Conservation (phyloP, 2,797 vertebrate species). For the Bradypodion ventrale region DNA sequence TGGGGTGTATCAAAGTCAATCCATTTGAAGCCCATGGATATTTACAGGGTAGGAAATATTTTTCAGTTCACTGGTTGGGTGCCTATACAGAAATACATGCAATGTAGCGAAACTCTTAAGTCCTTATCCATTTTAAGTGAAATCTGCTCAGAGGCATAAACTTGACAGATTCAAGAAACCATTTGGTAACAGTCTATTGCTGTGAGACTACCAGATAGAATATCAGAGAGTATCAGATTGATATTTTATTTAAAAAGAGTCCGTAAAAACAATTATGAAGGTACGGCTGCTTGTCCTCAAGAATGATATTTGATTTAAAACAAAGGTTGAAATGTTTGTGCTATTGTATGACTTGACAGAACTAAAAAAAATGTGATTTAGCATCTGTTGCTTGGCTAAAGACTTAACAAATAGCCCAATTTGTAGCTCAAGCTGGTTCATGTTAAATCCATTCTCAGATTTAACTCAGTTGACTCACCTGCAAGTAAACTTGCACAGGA, state of each 20-base stretch:
- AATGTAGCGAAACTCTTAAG: background rate
- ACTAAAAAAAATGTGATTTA: slow-evolving; percentile 2
- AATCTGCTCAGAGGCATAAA: background rate
- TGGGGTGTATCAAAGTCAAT: background rate
- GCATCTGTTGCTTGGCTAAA: slow-evolving; percentile 34
- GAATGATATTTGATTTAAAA: background rate
- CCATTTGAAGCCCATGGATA: background rate
- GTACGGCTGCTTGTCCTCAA: background rate
- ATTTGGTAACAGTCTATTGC: background rate
- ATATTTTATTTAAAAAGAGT: slow-evolving; percentile 14
- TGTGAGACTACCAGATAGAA: background rate
- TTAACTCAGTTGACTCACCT: background rate
- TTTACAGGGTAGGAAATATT: background rate
- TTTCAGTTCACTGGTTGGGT: background rate
- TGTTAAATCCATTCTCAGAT: background rate
- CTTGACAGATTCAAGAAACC: background rate
- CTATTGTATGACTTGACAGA: slow-evolving; percentile 35
- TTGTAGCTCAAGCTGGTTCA: background rate
- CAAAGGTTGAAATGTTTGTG: background rate
- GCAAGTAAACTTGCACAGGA: background rate
- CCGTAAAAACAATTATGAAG: background rate
- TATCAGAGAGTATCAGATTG: background rate
- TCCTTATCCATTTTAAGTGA: background rate
- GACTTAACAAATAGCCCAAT: background rate
- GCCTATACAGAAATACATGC: background rate